Conservation (phyloP, 2,797 vertebrate species). For the Malacoraja senta region DNA sequence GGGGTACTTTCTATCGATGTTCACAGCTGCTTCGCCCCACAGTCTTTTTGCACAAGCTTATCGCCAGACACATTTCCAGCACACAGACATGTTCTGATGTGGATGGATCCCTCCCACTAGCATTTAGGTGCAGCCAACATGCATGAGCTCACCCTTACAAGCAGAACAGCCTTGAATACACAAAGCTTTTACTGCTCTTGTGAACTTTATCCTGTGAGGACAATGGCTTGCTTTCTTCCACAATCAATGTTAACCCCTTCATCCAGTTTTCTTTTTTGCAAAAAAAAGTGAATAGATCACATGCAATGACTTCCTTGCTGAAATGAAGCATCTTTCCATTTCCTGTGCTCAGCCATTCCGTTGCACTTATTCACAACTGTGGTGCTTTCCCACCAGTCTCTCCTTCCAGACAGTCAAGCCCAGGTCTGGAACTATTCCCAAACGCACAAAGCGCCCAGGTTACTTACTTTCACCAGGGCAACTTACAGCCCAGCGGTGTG, state of each 20-base stretch:
- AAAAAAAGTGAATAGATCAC: background rate
- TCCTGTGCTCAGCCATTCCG: background rate
- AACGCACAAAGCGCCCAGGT: background rate
- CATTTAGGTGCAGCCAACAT: background rate
- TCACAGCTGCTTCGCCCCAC: no score
- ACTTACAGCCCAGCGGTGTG: no score
- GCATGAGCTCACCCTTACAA: slow-evolving; percentile 3
- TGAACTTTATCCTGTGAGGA: background rate
- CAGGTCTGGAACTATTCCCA: background rate
- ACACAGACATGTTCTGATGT: background rate
- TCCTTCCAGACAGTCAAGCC: background rate
- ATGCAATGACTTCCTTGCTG: background rate
- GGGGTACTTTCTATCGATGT: background rate
- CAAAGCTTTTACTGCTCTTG: background rate
- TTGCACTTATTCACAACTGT: background rate
- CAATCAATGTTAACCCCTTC: slow-evolving; percentile 15
- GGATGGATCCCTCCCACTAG: background rate
- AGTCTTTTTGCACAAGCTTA: background rate
- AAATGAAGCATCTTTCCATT: background rate
- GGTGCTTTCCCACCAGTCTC: no score
- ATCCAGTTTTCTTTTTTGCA: background rate
- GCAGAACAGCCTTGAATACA: background rate
- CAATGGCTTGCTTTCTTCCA: background rate
- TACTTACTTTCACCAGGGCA: background rate
- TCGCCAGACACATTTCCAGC: no score